Base-by-base conservation (phyloP, 2,797 vertebrate species). In the Siniperca obscura region DNA sequence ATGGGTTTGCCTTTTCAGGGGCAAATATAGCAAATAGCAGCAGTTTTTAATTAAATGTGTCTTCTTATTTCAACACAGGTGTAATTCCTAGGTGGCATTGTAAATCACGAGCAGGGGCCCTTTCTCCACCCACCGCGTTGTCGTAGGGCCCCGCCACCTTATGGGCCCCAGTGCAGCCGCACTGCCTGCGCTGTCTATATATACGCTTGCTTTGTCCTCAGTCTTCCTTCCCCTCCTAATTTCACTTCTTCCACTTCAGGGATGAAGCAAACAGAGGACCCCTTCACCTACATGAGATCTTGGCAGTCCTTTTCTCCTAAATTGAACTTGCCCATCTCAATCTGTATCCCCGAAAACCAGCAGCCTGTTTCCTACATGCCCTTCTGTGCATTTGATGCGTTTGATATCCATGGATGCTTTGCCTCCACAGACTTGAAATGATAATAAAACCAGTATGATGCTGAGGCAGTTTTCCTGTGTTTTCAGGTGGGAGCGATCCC, bases 401-500 rank as follows among this genome's bases (percentile, higher is more conserved):
- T n/a, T 74, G 19, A 36, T 64, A 30, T 53, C 36, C 8, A 22
- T 19, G 16, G 56, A 75, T 76, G 48, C 3, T 53, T 61, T 78
- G 21, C 12, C 2, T 48, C 2, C 9, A 75, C 40, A 42, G 10
- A 46, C 46, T 14, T 53, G 10, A 59, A 25, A 14, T 44, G 4
- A 10, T 66, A 55, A 56, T 50, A 1, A 65, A 48, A 34, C 27
- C 46, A 53, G 6, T 25, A 9, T 27, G 9, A 65, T 48, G 38
- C 46, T 75, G 48, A 76, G 50, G 1, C 4, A 17, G 3, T 53
- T 56, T 25, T 57, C 5, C 7, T 86, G 48, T 82, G 0, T 78
- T 89, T 86, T 5, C 82, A 99, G 98, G 98, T 99, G 60, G 98
- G 98, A 0, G 97, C 98, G 3, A 98, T 97, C 81, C 97, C 96